Conservation (phyloP, 1,140 invertebrate species). For the Heliconius melpomene region DNA sequence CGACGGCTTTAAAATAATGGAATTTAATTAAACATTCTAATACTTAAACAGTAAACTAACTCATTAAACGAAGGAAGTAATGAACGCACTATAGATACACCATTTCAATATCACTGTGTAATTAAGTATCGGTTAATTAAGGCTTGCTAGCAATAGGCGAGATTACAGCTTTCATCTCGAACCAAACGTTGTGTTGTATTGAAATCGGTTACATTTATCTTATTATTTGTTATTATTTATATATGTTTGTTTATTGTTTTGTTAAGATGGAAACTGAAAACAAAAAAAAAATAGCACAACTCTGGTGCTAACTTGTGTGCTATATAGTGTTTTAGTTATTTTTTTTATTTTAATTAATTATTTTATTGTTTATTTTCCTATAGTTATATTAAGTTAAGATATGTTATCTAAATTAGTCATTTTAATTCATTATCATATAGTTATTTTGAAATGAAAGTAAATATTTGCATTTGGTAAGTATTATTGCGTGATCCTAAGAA, state of each 20-base stretch:
- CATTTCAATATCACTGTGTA: neutral
- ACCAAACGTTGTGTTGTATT: neutral
- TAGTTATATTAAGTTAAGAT: no score
- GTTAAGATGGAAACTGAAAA: neutral
- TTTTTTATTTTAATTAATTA: no score
- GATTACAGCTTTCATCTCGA: slow-evolving; percentile 7
- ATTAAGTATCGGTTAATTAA: slow-evolving; percentile 11
- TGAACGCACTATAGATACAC: neutral
- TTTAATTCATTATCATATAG: no score
- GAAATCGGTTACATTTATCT: neutral
- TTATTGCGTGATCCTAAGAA: neutral
- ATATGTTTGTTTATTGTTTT: neutral
- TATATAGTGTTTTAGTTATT: no score
- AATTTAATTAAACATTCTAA: neutral
- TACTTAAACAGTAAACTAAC: neutral
- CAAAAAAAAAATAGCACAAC: no score
- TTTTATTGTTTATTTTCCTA: no score
- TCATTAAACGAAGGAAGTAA: neutral
- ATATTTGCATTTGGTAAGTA: no score
- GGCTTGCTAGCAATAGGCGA: neutral
- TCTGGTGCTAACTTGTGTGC: neutral
- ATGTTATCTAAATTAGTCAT: no score
- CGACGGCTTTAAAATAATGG: no score
- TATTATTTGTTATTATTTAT: neutral
- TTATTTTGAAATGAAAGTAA: no score